Conservation (phyloP, 2,888 invertebrate species). For the Lasius platythorax region DNA sequence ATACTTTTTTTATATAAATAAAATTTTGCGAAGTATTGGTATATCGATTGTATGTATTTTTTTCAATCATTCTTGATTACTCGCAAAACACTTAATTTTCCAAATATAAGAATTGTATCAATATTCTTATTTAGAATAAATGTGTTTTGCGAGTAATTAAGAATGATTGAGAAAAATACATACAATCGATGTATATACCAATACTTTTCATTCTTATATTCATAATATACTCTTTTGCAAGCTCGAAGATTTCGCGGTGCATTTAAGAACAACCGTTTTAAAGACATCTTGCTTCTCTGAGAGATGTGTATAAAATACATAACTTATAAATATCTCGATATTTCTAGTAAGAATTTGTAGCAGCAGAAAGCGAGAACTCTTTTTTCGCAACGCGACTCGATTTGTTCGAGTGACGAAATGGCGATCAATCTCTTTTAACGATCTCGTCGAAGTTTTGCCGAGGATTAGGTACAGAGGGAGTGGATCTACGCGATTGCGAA, state of each 20-base stretch:
- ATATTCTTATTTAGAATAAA: background rate
- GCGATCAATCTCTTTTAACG: constrained; percentile 82
- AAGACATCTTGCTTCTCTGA: background rate
- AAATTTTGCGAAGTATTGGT: background rate
- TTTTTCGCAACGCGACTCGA: constrained; percentile 39
- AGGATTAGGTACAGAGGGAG: constrained; percentile 72
- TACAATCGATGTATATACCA: no score
- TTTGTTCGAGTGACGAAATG: constrained; percentile 68
- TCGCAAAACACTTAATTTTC: background rate
- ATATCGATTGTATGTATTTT: background rate
- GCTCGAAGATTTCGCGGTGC: background rate
- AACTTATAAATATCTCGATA: constrained; percentile 77
- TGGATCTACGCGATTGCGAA: constrained; percentile 74
- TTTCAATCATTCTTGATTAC: background rate
- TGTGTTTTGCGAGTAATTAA: no score
- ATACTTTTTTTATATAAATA: background rate
- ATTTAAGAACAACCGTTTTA: background rate
- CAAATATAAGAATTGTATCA: background rate
- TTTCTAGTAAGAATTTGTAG: constrained; percentile 70
- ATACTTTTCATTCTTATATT: background rate
- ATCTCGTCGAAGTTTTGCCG: constrained; percentile 76
- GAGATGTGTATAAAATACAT: constrained; percentile 68
- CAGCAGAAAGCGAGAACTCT: constrained; percentile 42
- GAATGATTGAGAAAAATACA: no score
- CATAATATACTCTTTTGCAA: background rate